phyloP scores from a whole-genome alignment of 2,888 invertebrate species.

The Fissipunctia ypsillon region DNA sequence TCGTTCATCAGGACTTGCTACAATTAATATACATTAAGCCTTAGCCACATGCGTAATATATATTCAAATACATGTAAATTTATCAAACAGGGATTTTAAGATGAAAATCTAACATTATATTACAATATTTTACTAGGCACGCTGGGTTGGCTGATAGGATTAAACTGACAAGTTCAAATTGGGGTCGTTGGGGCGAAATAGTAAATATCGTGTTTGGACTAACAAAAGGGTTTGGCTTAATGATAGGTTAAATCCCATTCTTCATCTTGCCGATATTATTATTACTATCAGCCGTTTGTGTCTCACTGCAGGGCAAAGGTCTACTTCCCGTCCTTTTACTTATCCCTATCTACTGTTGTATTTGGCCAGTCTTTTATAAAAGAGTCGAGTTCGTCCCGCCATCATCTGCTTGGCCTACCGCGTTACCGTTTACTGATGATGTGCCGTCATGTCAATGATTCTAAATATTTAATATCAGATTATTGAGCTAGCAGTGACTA shows the following conservation, averaged over 20 bases:
- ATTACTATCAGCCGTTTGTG: too few species aligned
- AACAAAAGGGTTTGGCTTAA: conserved; percentile 5
- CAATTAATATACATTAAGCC: conserved; percentile 33
- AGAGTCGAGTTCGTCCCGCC: too few species aligned
- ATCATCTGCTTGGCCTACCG: too few species aligned
- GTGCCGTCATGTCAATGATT: not conserved
- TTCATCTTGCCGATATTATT: not conserved
- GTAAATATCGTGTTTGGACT: conserved; percentile 8
- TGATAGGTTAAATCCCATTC: conserved; percentile 4
- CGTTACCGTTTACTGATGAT: too few species aligned
- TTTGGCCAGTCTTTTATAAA: too few species aligned
- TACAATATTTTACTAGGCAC: conserved; percentile 37
- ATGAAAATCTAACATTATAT: conserved; percentile 45
- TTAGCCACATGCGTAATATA: conserved; percentile 31
- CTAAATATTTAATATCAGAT: too few species aligned
- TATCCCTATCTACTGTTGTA: too few species aligned
- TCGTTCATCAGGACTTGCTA: not conserved
- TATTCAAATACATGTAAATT: conserved; percentile 60
- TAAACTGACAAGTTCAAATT: conserved; percentile 42
- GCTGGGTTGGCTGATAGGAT: conserved; percentile 28
- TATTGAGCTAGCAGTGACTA: too few species aligned
- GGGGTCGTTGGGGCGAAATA: conserved; percentile 23
- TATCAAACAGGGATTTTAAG: conserved; percentile 48
- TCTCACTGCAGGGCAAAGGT: too few species aligned
- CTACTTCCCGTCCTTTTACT: too few species aligned